A percentile compares a stretch with the other conserved stretches of the same genome.
phyloP scores from a whole-genome alignment of 2,888 invertebrate genomes.

The Helobdella robusta region DNA sequence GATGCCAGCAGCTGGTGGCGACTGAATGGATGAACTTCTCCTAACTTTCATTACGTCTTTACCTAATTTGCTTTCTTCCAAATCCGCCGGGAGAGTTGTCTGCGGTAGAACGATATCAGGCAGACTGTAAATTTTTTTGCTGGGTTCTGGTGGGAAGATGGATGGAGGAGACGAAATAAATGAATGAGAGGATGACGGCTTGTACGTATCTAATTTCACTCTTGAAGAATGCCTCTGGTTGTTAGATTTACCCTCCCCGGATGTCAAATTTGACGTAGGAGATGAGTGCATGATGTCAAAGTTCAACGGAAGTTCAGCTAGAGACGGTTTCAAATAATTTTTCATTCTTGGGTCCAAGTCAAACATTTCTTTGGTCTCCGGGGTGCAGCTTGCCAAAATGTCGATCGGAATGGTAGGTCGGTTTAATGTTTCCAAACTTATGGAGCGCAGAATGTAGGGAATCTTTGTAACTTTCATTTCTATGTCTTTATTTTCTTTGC shows the following conservation, averaged over 20 bases:
- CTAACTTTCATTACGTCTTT: too few species aligned
- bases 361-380: background rate
- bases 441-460: too few species aligned
- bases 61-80: slow-evolving; percentile 11
- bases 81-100: background rate
- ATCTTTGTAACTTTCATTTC: too few species aligned
- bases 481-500: too few species aligned
- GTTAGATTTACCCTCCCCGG: too few species aligned
- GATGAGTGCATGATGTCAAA: background rate
- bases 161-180: background rate
- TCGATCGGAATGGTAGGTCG: slow-evolving; percentile 19
- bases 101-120: slow-evolving; percentile 24
- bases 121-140: slow-evolving; percentile 16
- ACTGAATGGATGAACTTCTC: too few species aligned
- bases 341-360: slow-evolving; percentile 20
- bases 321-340: background rate
- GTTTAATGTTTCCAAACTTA: too few species aligned
- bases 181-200: background rate
- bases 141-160: background rate
- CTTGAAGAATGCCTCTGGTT: too few species aligned
- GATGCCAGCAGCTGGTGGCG: too few species aligned
- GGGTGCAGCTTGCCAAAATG: background rate
- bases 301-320: slow-evolving; percentile 2
- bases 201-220: too few species aligned
- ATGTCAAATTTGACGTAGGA: too few species aligned